These are phyloP conservation scores for Heterocephalus glaber DNA, from an alignment of 2,113 vertebrate genomes.

Conservation along the genomic window DNA sequence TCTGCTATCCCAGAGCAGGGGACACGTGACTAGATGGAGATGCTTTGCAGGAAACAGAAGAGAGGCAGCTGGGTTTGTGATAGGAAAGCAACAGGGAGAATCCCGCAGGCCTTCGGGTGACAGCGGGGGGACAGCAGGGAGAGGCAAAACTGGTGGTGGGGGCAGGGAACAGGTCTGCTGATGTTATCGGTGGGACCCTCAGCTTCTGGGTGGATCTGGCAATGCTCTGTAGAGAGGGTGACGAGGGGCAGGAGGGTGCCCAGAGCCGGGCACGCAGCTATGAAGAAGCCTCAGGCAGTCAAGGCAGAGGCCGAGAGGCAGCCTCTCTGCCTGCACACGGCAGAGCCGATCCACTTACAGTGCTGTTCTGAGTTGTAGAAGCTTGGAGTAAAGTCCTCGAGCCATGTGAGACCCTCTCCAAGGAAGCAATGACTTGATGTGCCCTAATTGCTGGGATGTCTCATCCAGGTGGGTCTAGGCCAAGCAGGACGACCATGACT, in stretches of 20 bases:
- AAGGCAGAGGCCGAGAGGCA: neutral
- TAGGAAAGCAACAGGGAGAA: neutral
- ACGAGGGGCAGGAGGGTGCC: neutral
- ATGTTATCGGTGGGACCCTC: too few relatives aligned
- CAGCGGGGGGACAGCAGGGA: neutral
- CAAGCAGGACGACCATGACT: neutral
- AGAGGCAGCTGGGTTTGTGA: too few relatives aligned
- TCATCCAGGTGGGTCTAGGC: too few relatives aligned
- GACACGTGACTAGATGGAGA: neutral
- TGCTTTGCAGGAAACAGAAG: neutral
- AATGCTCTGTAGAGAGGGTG: neutral
- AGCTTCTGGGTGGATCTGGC: neutral
- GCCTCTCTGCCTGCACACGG: fast-evolving
- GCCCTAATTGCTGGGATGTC: too few relatives aligned
- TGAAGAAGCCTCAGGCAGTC: neutral
- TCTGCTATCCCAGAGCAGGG: neutral
- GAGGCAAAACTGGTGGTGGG: neutral
- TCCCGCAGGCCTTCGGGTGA: too few relatives aligned
- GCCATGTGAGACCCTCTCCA: neutral
- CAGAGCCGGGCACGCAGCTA: neutral
- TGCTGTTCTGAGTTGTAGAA: neutral
- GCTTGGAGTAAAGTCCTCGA: neutral
- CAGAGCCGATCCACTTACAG: neutral
- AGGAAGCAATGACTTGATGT: fast-evolving
- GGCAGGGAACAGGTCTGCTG: neutral